phyloP scores from a whole-genome alignment of 2,797 vertebrate genomes.

The Chlorospingus flavigularis region DNA sequence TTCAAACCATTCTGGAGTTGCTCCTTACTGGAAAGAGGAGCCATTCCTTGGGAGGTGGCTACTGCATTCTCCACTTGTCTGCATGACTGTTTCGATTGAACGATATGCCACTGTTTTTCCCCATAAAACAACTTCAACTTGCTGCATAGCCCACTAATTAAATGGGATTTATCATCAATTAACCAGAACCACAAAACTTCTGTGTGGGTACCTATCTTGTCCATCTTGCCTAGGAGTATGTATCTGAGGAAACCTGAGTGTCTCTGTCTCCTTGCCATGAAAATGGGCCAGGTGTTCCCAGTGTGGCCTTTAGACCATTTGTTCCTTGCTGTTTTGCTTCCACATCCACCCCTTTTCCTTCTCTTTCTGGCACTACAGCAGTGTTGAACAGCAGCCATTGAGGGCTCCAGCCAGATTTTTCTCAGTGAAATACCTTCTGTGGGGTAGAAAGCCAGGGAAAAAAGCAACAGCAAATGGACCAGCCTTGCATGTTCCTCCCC shows the following conservation, averaged over 20 bases:
- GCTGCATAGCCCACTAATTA: background rate
- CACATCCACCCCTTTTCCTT: background rate
- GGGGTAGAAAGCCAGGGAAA: background rate
- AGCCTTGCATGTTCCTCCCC: background rate
- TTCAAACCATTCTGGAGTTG: background rate
- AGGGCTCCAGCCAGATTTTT: slow-evolving; percentile 33
- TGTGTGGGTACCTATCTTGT: background rate
- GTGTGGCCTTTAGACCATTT: slow-evolving; percentile 11
- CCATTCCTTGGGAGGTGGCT: slow-evolving; percentile 6
- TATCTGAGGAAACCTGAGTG: background rate
- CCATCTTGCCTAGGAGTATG: background rate
- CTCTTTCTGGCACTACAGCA: background rate
- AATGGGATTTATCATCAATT: background rate
- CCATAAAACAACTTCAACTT: background rate
- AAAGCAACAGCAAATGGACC: background rate
- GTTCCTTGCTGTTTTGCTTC: background rate
- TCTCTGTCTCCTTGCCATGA: background rate
- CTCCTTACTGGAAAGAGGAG: slow-evolving; percentile 32
- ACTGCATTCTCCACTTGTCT: slow-evolving; percentile 13
- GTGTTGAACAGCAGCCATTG: slow-evolving; percentile 35
- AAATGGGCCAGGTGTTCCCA: background rate
- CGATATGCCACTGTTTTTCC: background rate
- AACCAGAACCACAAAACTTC: background rate
- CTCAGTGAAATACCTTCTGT: background rate
- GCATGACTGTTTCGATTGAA: background rate